Percentiles rank a stretch among this genome's conserved stretches.
Conservation (phyloP, 2,113 vertebrate species). For the Pelodiscus sinensis region DNA sequence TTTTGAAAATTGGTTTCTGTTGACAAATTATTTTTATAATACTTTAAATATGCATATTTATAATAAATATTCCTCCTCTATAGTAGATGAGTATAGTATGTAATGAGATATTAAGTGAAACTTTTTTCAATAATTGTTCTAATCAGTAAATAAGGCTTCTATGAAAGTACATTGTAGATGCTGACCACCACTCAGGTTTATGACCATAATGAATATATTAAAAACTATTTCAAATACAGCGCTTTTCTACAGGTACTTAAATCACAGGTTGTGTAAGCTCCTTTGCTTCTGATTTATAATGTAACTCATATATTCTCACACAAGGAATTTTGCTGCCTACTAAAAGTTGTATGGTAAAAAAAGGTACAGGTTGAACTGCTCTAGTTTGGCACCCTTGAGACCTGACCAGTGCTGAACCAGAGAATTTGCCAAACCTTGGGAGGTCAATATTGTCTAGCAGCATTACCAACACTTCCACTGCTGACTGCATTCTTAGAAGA, state of each 20-base stretch:
- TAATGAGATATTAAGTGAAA: slow-evolving; percentile 13
- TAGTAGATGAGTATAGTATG: neutral
- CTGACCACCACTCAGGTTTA: neutral
- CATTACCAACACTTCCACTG: too few relatives aligned
- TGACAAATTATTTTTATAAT: slow-evolving; percentile 26
- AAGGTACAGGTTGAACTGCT: neutral
- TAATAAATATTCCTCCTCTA: neutral
- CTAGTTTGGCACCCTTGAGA: too few relatives aligned
- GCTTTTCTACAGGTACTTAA: neutral
- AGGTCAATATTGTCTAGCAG: too few relatives aligned
- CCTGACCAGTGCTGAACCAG: too few relatives aligned
- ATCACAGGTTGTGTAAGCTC: neutral
- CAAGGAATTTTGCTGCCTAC: neutral
- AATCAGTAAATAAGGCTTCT: slow-evolving; percentile 35
- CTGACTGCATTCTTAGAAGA: too few relatives aligned
- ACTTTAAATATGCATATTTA: slow-evolving; percentile 41
- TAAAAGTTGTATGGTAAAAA: neutral
- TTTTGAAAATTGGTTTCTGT: slow-evolving; percentile 39
- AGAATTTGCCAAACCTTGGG: too few relatives aligned
- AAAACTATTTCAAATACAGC: neutral
- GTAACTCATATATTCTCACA: neutral
- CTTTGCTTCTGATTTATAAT: neutral
- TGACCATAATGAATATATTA: neutral
- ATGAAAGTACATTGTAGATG: neutral
- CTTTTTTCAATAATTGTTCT: neutral